A percentile compares a stretch with the other conserved stretches of the same genome.
Conservation (phyloP, 2,113 vertebrate species). For the Esox niger region DNA sequence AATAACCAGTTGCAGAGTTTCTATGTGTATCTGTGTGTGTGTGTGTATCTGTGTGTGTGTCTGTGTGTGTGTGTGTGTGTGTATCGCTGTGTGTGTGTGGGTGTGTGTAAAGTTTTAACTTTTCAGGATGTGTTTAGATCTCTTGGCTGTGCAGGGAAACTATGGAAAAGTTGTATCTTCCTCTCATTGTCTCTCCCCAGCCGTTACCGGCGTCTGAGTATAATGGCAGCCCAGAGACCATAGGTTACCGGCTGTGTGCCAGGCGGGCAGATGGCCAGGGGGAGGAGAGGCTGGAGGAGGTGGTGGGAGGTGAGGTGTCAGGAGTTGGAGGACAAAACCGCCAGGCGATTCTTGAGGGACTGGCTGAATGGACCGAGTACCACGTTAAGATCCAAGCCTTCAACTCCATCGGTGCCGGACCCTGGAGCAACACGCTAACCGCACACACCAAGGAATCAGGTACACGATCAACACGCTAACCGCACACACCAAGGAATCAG, state of each 20-base stretch:
- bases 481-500: not conserved
- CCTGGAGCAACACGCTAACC: conserved; percentile 81
- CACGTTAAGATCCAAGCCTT: conserved; percentile 88
- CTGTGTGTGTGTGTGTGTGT: not conserved
- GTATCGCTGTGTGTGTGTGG: not conserved
- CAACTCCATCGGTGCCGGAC: conserved; percentile 89
- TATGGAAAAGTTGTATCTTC: not conserved
- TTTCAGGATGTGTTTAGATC: too few relatives aligned
- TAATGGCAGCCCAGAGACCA: conserved; percentile 86
- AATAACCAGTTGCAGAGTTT: not conserved
- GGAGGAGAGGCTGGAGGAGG: conserved; percentile 52
- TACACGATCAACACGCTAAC: conserved; percentile 44
- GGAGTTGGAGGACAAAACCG: conserved; percentile 51
- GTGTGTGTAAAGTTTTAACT: too few relatives aligned
- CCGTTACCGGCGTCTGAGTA: conserved; percentile 84
- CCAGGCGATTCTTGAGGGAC: conserved; percentile 80
- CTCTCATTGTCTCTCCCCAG: conserved; percentile 53
- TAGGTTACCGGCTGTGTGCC: conserved; percentile 83
- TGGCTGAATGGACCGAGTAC: conserved; percentile 89
- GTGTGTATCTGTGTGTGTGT: not conserved
- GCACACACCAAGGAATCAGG: conserved; percentile 86
- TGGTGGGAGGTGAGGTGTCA: conserved; percentile 57
- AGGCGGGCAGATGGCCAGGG: conserved; percentile 70
- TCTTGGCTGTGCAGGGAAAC: too few relatives aligned
- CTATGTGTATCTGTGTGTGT: not conserved